Base-by-base conservation (phyloP, 2,797 vertebrate genomes). In the Molothrus aeneus region DNA sequence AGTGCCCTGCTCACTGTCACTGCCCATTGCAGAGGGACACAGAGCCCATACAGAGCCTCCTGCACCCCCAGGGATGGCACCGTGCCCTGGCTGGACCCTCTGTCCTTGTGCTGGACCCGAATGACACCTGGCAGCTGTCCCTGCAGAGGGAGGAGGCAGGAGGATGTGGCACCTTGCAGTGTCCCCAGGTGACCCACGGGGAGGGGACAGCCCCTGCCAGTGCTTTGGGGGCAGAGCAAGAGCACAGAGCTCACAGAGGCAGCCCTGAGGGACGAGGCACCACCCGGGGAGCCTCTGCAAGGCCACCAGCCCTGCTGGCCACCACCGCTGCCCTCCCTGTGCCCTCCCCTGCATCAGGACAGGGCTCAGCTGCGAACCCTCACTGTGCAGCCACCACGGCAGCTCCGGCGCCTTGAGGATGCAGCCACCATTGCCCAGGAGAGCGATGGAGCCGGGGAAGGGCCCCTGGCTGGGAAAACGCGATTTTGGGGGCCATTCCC, bases 301-400 rank as follows among this genome's bases (percentile, higher is more conserved):
- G 19, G 65, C 56, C 65, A 5, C 5, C 74, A 64, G 80, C 42
- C 12, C 73, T 34, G 34, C 65, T 54, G 56, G 61, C 42, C 42
- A 7, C 7, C 2, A 4, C 34, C 21, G 48, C 79, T 29, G 69
- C 14, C 6, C 0, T 1, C 40, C n/a, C 43, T 1, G 3, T 17
- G 45, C 56, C 59, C 50, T 77, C 24, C 43, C 21, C 53, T 8
- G 47, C 19, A 7, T 16, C 56, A 36, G 1, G 34, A 71, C 57
- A 36, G 34, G 9, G 74, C 53, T 78, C 48, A 21, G 90, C 40
- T 17, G 77, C n/a, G 26, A 61, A 8, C 11, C 66, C 47, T 18
- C 43, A 3, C 43, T 36, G 5, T 0, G 56, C n/a, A 31, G 75
- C 60, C 11, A 0, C 48, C 42, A 11, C 59, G 17, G 63, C 51